Evolutionary conservation across 2,888 invertebrate genomes (phyloP).

Genomic region (Stegana nigrithorax): DNA sequence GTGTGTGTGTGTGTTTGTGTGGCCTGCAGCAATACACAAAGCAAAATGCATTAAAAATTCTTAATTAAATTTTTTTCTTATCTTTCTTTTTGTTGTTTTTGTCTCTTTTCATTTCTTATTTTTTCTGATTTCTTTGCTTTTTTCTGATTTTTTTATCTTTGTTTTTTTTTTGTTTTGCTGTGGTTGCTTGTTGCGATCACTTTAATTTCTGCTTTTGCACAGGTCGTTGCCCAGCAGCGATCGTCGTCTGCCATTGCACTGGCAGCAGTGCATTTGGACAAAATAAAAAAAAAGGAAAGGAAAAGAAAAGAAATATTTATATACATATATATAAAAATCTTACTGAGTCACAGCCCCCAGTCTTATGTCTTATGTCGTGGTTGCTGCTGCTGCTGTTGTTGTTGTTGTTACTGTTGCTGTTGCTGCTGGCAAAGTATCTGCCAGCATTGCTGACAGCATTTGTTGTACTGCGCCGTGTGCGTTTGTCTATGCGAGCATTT

Average conservation of each 20-base stretch:
- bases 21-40: background rate
- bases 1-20: constrained; percentile 15
- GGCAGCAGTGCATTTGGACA: too few species aligned
- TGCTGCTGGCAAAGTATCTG: constrained; percentile 28
- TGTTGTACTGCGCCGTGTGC: background rate
- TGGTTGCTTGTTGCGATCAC: constrained; percentile 11
- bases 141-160: background rate
- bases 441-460: constrained; percentile 39
- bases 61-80: constrained; percentile 7
- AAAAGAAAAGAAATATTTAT: too few species aligned
- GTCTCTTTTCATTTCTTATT: too few species aligned
- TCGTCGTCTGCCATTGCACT: too few species aligned
- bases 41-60: background rate
- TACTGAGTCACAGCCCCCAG: too few species aligned
- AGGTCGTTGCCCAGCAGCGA: constrained; percentile 9
- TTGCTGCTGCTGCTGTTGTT: too few species aligned
- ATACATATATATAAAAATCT: too few species aligned
- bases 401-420: constrained; percentile 20
- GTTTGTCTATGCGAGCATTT: too few species aligned
- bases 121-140: background rate
- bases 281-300: too few species aligned
- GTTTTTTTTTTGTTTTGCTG: background rate
- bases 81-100: too few species aligned
- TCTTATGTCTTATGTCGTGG: too few species aligned
- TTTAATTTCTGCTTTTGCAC: constrained; percentile 6